These are phyloP conservation scores for Barnardius zonarius DNA, from an alignment of 2,113 vertebrate species.

Conservation along the genomic window DNA sequence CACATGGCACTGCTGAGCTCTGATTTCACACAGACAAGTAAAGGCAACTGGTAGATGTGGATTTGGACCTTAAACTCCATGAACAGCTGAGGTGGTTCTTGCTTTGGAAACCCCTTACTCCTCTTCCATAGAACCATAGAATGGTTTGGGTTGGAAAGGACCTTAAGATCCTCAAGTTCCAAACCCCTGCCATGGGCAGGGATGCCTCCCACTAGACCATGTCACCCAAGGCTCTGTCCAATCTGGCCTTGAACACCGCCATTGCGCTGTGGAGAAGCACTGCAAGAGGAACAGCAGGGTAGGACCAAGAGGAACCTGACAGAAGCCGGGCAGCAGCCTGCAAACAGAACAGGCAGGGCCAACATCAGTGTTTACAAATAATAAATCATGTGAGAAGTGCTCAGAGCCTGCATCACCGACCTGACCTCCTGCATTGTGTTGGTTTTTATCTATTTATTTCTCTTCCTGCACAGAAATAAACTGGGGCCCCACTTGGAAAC, in stretches of 20 bases:
- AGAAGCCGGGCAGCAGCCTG: not conserved
- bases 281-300: not conserved
- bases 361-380: slow-evolving; percentile 7
- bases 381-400: not conserved
- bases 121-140: not conserved
- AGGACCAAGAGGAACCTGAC: not conserved
- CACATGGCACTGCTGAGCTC: not conserved
- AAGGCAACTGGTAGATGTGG: rapidly evolving
- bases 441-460: not conserved
- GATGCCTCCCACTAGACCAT: not conserved
- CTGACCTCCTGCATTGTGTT: not conserved
- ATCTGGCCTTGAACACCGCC: not conserved
- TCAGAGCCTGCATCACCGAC: not conserved
- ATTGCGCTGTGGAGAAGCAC: not conserved
- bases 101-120: not conserved
- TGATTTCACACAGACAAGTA: not conserved
- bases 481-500: not conserved
- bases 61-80: not conserved
- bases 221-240: not conserved
- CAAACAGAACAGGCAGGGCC: slow-evolving; percentile 19
- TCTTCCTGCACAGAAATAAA: slow-evolving; percentile 4
- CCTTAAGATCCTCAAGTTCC: not conserved
- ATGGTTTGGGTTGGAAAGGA: not conserved
- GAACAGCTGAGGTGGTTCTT: not conserved
- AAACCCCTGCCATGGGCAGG: not conserved